Conservation (phyloP, 2,113 vertebrate genomes). For the Hyaena hyaena region DNA sequence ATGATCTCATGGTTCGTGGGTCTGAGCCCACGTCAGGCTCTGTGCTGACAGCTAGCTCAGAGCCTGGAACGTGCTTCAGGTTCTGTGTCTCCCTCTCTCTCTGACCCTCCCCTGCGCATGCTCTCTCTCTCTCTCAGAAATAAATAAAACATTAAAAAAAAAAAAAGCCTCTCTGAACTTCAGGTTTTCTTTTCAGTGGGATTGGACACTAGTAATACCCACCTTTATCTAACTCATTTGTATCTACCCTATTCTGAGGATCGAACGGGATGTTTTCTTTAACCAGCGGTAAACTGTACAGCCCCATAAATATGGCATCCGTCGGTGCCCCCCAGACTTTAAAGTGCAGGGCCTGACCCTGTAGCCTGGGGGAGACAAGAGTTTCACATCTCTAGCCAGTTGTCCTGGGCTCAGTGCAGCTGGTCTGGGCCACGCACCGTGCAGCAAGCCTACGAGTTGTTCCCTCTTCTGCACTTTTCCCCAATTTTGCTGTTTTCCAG, state of each 20-base stretch:
- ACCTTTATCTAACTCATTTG: not conserved
- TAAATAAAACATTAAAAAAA: too few species aligned
- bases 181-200: not conserved
- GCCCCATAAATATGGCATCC: accelerated
- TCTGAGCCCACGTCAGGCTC: too few species aligned
- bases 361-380: not conserved
- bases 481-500: not conserved
- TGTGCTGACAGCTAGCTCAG: too few species aligned
- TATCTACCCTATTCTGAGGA: not conserved
- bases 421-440: not conserved
- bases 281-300: not conserved
- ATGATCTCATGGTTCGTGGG: too few species aligned
- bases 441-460: not conserved
- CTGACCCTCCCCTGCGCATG: too few species aligned
- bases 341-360: not conserved
- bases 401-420: not conserved
- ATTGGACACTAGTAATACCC: not conserved
- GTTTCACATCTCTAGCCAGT: not conserved
- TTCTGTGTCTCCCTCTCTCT: too few species aligned
- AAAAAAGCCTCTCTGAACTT: not conserved
- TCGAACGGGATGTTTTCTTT: not conserved
- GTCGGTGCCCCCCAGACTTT: not conserved
- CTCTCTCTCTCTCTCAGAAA: too few species aligned
- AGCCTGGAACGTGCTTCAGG: too few species aligned
- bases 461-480: not conserved